A percentile compares a stretch with the other conserved stretches of the same genome.
Conservation (phyloP, 2,888 invertebrate genomes). For the Tenodera sinensis region DNA sequence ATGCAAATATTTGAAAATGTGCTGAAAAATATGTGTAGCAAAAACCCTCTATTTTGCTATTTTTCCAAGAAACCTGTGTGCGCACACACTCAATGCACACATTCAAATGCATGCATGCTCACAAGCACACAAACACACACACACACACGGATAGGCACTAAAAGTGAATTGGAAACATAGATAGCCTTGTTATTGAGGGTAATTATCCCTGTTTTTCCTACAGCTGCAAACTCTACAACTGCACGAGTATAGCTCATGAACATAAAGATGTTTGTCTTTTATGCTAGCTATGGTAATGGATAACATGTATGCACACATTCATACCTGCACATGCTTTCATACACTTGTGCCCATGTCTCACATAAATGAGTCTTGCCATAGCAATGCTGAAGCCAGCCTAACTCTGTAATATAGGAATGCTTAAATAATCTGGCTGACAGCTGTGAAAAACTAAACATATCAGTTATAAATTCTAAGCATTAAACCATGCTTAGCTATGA, state of each 20-base stretch:
- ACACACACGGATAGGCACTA: neutral
- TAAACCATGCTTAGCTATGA: neutral
- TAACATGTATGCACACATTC: neutral
- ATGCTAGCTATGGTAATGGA: neutral
- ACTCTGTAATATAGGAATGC: neutral
- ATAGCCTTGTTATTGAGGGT: too few relatives aligned
- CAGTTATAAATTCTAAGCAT: neutral
- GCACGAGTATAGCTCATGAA: neutral
- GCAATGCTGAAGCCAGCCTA: neutral
- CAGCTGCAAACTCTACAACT: neutral
- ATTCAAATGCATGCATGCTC: too few relatives aligned
- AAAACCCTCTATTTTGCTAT: neutral
- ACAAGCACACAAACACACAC: neutral
- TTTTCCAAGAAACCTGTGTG: neutral
- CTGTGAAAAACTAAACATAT: neutral
- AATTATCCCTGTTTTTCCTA: neutral
- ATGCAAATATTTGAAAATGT: neutral
- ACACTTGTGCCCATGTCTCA: neutral
- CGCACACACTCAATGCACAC: neutral
- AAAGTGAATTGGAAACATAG: neutral
- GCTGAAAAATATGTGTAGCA: neutral
- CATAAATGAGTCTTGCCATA: neutral
- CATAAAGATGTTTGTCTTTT: neutral
- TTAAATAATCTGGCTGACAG: neutral
- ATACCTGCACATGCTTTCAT: neutral